Base-by-base conservation (phyloP, 2,888 invertebrate genomes). In the Drosophila limbata region DNA sequence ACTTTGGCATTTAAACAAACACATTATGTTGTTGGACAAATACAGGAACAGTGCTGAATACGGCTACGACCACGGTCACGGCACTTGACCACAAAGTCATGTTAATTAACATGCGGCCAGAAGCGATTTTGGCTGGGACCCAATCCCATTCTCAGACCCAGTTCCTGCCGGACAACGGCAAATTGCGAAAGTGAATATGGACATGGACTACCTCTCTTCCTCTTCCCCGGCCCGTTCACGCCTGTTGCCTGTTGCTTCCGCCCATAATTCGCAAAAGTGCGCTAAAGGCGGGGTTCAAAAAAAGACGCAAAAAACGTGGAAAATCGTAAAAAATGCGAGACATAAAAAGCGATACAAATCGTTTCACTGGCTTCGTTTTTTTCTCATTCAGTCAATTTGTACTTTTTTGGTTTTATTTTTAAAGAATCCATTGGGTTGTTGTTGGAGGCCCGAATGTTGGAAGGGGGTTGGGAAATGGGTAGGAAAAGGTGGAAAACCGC, bases 81-180 rank as follows among this genome's bases (percentile, higher is more conserved):
- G 57, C 69, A 77, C 73, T 84, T 79, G 77, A 86, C 88, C 88
- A 79, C 89, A 89, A 87, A 88, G 88, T 79, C 88, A 82, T 77
- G 89, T 89, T 85, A 90, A 90, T 89, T 90, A 90, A 89, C 89
- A 79, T 89, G 78, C 75, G 80, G 75, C 62, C 76, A 70, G 52
- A 63, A 79, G 69, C 77, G 69, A 65, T 69, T 73, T 76, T 48
- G 39, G 19, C 31, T 17, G 19, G 44, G 25, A 25, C 31, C 37
- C 59, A 11, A 11, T 2, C 11, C 28, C 35, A n/a, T 3, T 19
- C 15, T 25, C 39, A 25, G 2, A 10, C 10, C 17, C 39, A 5
- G n/a, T 21, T 21, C n/a, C 25, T 48, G 28, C 35, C 35, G 50
- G 35, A 21, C 47, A 61, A 48, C 50, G 48, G 69, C 50, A 51